phyloP scores from a whole-genome alignment of 2,113 vertebrate species.

The Corvus cornix region DNA sequence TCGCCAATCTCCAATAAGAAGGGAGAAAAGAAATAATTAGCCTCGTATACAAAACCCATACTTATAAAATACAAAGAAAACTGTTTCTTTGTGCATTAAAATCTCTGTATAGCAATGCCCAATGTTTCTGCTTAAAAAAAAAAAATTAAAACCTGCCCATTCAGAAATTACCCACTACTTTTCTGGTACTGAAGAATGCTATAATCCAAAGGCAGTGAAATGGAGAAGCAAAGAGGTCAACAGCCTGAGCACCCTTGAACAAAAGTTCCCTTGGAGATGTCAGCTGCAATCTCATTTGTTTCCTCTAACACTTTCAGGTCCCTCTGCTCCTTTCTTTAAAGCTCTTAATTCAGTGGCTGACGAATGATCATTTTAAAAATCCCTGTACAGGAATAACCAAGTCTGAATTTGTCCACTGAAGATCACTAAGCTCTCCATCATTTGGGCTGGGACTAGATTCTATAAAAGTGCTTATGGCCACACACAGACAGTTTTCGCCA shows the following conservation, averaged over 20 bases:
- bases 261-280: constrained; percentile 81
- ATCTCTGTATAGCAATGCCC: not conserved
- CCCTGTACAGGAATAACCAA: constrained; percentile 29
- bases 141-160: not conserved
- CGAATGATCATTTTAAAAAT: constrained; percentile 56
- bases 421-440: not conserved
- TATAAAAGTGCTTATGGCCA: not conserved
- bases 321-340: constrained; percentile 51
- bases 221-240: constrained; percentile 80
- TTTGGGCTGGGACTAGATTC: not conserved
- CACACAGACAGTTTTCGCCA: not conserved
- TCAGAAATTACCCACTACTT: not conserved
- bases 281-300: constrained; percentile 76
- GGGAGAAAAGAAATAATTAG: not conserved
- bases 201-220: constrained; percentile 69
- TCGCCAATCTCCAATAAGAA: not conserved
- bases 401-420: not conserved
- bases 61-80: not conserved
- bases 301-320: constrained; percentile 67
- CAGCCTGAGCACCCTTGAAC: constrained; percentile 79
- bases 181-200: constrained; percentile 59
- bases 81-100: not conserved
- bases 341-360: constrained; percentile 47
- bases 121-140: not conserved
- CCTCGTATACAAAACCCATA: not conserved